Percentiles rank a stretch among this genome's conserved stretches.
These are phyloP conservation scores for Porites cylindrica DNA, from an alignment of 92 coral and sea anemone species.

Conservation along the genomic window DNA sequence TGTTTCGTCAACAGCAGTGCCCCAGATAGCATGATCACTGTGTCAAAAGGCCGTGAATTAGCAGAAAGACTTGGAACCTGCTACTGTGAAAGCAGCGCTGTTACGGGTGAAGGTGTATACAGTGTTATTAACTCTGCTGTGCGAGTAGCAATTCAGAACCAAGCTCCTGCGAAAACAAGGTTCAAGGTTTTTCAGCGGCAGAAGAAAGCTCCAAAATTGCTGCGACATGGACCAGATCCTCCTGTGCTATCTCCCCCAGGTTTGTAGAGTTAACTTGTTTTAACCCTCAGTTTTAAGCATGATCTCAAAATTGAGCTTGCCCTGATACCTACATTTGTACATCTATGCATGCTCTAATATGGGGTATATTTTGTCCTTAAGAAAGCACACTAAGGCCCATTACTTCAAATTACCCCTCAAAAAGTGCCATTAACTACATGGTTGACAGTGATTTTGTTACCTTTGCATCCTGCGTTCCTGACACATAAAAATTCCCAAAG, in stretches of 20 bases:
- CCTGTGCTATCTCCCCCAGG: slow-evolving; percentile 87
- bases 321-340: too few species aligned
- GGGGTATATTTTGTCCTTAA: too few species aligned
- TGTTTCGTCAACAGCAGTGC: slow-evolving; percentile 16
- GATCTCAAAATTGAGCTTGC: too few species aligned
- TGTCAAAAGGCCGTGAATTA: slow-evolving; percentile 70
- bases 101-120: slow-evolving; percentile 75
- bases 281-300: too few species aligned
- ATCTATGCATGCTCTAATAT: too few species aligned
- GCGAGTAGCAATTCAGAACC: slow-evolving; percentile 55
- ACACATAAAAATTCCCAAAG: too few species aligned
- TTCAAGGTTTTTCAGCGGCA: slow-evolving; percentile 59
- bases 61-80: slow-evolving; percentile 76
- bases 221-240: slow-evolving; percentile 60
- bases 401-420: too few species aligned
- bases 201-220: slow-evolving; percentile 46
- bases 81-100: slow-evolving; percentile 83
- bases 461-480: too few species aligned
- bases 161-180: slow-evolving; percentile 27
- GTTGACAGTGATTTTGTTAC: too few species aligned
- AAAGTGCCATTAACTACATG: too few species aligned
- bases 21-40: slow-evolving; percentile 54
- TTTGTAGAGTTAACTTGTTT: slow-evolving; percentile 32
- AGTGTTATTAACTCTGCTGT: slow-evolving; percentile 78
- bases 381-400: too few species aligned